These are phyloP conservation scores for Hystrix brachyura DNA, from an alignment of 2,113 vertebrate genomes.

Conservation along the genomic window DNA sequence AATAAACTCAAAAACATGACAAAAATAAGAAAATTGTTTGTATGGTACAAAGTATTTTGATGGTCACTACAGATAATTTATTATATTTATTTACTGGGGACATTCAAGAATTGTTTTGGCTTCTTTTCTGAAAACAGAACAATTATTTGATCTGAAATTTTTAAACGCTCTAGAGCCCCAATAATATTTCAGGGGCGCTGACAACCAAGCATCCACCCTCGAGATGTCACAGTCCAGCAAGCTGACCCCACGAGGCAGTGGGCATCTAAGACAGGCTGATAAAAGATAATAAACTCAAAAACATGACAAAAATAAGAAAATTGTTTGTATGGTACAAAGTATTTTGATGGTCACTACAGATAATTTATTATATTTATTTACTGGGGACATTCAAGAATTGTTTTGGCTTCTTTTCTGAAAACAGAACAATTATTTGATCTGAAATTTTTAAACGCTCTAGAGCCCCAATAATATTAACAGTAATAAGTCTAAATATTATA, in stretches of 20 bases:
- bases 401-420: slow-evolving; percentile 44
- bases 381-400: slow-evolving; percentile 34
- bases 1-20: not conserved
- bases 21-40: not conserved
- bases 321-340: not conserved
- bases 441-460: slow-evolving; percentile 3
- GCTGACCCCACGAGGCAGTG: not conserved
- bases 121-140: slow-evolving; percentile 50
- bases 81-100: slow-evolving; percentile 39
- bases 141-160: slow-evolving; percentile 42
- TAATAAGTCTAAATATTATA: slow-evolving; percentile 20
- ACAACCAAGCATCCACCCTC: not conserved
- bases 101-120: slow-evolving; percentile 20
- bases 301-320: not conserved
- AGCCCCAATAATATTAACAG: not conserved
- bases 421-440: slow-evolving; percentile 26
- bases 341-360: not conserved
- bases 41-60: not conserved
- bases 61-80: not conserved
- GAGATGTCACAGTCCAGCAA: not conserved
- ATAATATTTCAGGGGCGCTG: not conserved
- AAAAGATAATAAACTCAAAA: not conserved
- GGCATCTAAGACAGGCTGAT: not conserved
- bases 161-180: not conserved
- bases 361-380: slow-evolving; percentile 37